phyloP scores from a whole-genome alignment of 2,888 invertebrate genomes.

The Drosophila tanythrix region DNA sequence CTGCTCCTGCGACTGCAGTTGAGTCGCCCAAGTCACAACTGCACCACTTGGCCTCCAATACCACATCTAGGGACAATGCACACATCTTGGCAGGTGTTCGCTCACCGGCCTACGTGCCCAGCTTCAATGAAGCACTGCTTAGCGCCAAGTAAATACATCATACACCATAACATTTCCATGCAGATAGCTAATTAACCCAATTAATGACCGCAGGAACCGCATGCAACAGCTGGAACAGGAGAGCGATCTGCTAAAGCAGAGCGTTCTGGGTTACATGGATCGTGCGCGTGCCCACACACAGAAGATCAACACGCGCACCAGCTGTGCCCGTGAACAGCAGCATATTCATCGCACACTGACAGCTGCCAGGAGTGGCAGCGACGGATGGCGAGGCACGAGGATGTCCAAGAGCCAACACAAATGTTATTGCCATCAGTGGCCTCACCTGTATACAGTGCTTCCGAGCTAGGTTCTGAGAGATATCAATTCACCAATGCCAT shows the following conservation, averaged over 20 bases:
- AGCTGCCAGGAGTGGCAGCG: constrained; percentile 46
- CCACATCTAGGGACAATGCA: background rate
- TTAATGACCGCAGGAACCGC: constrained; percentile 67
- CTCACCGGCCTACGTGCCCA: constrained; percentile 1
- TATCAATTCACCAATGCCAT: constrained; percentile 72
- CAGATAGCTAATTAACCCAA: background rate
- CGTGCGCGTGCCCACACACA: constrained; percentile 59
- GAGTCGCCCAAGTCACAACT: constrained; percentile 13
- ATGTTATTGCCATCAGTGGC: background rate
- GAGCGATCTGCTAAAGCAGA: constrained; percentile 82
- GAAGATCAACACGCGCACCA: constrained; percentile 39
- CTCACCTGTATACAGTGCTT: constrained; percentile 23
- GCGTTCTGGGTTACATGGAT: constrained; percentile 80
- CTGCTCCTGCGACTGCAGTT: background rate
- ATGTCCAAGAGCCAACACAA: constrained; percentile 1
- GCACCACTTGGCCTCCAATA: constrained; percentile 47
- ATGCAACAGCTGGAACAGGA: constrained; percentile 83
- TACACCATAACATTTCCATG: background rate
- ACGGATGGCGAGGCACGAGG: constrained; percentile 27
- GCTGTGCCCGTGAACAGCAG: constrained; percentile 52
- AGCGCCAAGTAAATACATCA: constrained; percentile 54
- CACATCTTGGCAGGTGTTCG: background rate
- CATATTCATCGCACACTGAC: constrained; percentile 47
- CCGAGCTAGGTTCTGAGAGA: constrained; percentile 56
- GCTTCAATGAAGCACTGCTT: constrained; percentile 58